Conservation (phyloP, 2,113 vertebrate species). For the Charadrius vociferus region DNA sequence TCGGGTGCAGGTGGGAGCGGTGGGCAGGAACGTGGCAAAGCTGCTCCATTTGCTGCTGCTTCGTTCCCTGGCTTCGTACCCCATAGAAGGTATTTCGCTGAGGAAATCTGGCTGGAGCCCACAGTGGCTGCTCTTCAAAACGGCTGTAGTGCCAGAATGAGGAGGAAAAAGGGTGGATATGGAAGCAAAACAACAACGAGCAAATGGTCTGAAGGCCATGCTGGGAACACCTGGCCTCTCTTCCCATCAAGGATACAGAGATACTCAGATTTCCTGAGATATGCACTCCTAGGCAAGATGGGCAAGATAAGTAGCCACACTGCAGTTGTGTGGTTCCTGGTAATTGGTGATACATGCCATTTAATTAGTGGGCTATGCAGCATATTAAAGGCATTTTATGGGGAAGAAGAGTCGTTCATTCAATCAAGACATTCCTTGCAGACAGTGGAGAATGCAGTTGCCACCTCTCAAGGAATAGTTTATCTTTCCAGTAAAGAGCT, state of each 20-base stretch:
- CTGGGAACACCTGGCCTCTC: neutral
- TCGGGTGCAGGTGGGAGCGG: neutral
- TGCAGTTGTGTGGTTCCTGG: neutral
- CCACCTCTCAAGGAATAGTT: neutral
- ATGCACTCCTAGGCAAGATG: neutral
- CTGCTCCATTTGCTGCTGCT: neutral
- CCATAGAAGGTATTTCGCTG: neutral
- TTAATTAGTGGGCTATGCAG: neutral
- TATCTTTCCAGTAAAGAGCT: slow-evolving; percentile 27
- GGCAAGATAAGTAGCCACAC: neutral
- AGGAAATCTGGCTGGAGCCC: slow-evolving; percentile 26
- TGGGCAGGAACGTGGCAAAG: neutral
- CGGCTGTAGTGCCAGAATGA: neutral
- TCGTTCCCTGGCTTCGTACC: neutral
- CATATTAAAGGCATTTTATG: neutral
- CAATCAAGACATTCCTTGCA: neutral
- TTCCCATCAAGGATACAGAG: neutral
- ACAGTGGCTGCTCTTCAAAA: slow-evolving; percentile 40
- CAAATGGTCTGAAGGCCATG: slow-evolving; percentile 17
- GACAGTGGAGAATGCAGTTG: slow-evolving; percentile 17
- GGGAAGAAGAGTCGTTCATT: neutral
- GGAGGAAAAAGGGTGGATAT: neutral
- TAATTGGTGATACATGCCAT: neutral
- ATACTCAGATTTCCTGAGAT: neutral
- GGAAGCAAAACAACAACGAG: neutral